Conservation (phyloP, 2,113 vertebrate genomes). For the Aptenodytes patagonicus region DNA sequence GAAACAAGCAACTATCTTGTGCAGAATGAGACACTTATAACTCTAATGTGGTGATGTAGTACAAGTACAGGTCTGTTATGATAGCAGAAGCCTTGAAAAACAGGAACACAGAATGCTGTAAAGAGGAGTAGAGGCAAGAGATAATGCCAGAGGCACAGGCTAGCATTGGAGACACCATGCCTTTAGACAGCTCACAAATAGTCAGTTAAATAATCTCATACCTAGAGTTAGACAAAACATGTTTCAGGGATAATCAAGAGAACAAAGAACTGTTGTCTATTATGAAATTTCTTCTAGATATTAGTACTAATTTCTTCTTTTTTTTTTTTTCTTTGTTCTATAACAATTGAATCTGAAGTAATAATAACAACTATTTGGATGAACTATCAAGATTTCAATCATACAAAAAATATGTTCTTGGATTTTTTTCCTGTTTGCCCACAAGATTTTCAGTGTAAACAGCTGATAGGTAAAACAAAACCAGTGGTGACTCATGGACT, state of each 20-base stretch:
- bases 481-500: not conserved
- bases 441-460: not conserved
- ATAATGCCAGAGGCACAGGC: not conserved
- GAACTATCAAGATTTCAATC: not conserved
- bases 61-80: not conserved
- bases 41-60: not conserved
- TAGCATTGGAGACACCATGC: not conserved
- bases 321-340: not conserved
- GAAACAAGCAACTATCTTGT: not conserved
- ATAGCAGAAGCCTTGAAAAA: not conserved
- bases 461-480: not conserved
- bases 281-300: not conserved
- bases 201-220: not conserved
- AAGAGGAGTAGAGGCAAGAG: not conserved
- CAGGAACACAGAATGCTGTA: not conserved
- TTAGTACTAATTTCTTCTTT: not conserved
- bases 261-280: not conserved
- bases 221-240: not conserved
- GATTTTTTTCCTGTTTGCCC: not conserved
- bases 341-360: not conserved
- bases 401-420: fast-evolving
- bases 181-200: not conserved
- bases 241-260: not conserved
- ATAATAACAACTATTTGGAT: not conserved
- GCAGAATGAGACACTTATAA: not conserved